A percentile compares a stretch with the other conserved stretches of the same genome.
Conservation (phyloP, 2,888 invertebrate genomes). For the Chaitophorus viminalis region DNA sequence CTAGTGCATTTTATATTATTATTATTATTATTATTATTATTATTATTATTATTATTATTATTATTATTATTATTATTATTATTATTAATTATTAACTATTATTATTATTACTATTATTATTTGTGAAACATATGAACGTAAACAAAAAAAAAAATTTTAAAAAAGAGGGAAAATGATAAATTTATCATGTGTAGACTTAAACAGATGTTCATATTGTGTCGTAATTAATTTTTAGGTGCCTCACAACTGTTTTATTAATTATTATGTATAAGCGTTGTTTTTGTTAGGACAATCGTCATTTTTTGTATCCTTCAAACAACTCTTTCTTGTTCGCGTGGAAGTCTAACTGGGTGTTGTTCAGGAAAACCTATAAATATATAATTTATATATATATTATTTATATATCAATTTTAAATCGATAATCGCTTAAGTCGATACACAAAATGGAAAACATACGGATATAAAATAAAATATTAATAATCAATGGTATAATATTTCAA, state of each 20-base stretch:
- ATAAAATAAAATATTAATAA: constrained; percentile 25
- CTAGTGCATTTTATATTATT: constrained; percentile 46
- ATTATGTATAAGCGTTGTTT: constrained; percentile 60
- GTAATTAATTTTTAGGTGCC: constrained; percentile 60
- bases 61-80: constrained; percentile 39
- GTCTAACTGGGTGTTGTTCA: constrained; percentile 61
- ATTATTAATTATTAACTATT: no score
- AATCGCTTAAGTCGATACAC: constrained; percentile 31
- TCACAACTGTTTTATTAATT: constrained; percentile 61
- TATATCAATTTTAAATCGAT: constrained; percentile 31
- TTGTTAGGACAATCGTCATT: constrained; percentile 62
- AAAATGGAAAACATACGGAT: constrained; percentile 22
- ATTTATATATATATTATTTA: neutral
- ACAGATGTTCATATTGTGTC: constrained; percentile 49
- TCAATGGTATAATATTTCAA: constrained; percentile 25
- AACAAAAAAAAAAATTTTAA: constrained; percentile 40
- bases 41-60: constrained; percentile 27
- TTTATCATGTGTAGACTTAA: constrained; percentile 64
- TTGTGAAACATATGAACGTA: constrained; percentile 33
- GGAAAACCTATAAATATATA: constrained; percentile 46
- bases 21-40: constrained; percentile 42
- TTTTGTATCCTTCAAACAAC: constrained; percentile 61
- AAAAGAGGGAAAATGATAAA: constrained; percentile 21
- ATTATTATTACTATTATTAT: constrained; percentile 39
- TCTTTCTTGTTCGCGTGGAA: constrained; percentile 61